Conservation (phyloP, 1,140 invertebrate species). For the Plutomurus gul region DNA sequence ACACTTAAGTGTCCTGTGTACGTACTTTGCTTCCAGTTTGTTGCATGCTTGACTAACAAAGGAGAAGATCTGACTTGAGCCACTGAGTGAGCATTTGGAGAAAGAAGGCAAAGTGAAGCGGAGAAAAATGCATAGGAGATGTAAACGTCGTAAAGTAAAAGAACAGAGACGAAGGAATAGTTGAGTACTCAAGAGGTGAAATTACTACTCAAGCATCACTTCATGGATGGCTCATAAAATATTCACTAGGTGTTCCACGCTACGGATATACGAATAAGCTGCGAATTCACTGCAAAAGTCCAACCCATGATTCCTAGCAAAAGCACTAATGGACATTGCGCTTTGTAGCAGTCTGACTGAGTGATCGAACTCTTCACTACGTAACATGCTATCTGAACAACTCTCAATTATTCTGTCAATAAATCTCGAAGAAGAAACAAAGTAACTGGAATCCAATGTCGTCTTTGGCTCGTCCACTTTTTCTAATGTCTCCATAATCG, state of each 20-base stretch:
- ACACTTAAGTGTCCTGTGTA: too few species aligned
- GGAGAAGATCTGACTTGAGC: too few species aligned
- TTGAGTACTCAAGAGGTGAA: neutral
- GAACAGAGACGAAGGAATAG: neutral
- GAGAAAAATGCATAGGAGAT: neutral
- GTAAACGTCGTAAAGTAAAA: neutral
- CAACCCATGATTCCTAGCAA: neutral
- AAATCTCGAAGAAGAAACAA: too few species aligned
- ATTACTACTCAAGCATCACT: neutral
- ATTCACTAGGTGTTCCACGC: slow-evolving; percentile 13
- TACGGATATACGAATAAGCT: neutral
- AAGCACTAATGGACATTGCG: neutral
- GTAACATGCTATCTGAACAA: neutral
- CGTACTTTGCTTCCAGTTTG: too few species aligned
- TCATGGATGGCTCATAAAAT: slow-evolving; percentile 9
- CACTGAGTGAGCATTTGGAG: too few species aligned
- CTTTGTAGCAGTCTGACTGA: too few species aligned
- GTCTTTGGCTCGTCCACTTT: too few species aligned
- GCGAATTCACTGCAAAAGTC: neutral
- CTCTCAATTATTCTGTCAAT: too few species aligned
- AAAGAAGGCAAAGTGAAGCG: neutral
- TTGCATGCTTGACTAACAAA: too few species aligned
- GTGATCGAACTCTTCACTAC: too few species aligned
- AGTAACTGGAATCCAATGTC: too few species aligned
- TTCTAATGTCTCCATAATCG: too few species aligned